phyloP scores from a whole-genome alignment of 2,113 vertebrate genomes.

The Nerophis lumbriciformis region DNA sequence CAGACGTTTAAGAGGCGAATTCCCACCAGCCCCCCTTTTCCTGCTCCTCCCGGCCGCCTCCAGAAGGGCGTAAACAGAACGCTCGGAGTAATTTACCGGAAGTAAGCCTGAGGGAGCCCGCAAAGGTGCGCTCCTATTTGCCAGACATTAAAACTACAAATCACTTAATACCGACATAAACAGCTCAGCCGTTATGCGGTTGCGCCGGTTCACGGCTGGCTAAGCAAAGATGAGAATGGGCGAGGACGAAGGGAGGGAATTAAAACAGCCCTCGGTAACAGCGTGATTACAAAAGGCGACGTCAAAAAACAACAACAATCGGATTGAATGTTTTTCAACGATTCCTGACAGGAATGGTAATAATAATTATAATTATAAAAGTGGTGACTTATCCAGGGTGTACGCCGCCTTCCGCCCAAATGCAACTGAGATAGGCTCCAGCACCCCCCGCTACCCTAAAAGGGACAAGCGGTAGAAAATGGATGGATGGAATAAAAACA shows the following conservation, averaged over 20 bases:
- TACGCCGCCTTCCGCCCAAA: too few species aligned
- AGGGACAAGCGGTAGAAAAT: too few species aligned
- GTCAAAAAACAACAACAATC: constrained; percentile 22
- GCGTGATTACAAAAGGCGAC: constrained; percentile 60
- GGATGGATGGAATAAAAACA: too few species aligned
- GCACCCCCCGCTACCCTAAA: too few species aligned
- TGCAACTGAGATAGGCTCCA: too few species aligned
- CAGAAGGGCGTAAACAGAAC: constrained; percentile 67
- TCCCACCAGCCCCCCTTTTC: constrained; percentile 45
- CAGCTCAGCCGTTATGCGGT: constrained; percentile 68
- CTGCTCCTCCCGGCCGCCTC: constrained; percentile 33
- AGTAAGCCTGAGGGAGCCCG: constrained; percentile 65
- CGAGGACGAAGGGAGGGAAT: constrained; percentile 65
- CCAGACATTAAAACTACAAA: constrained; percentile 74
- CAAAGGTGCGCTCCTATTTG: constrained; percentile 71
- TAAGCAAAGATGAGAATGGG: constrained; percentile 68
- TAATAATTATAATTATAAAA: not conserved
- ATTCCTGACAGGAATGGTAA: constrained; percentile 58
- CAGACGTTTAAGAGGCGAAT: constrained; percentile 58
- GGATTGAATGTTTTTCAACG: constrained; percentile 53
- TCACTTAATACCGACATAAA: constrained; percentile 71
- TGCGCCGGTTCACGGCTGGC: constrained; percentile 57
- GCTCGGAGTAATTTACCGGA: constrained; percentile 70
- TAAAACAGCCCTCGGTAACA: constrained; percentile 67
- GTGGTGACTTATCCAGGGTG: too few species aligned